Percentiles rank a stretch among this genome's conserved stretches.
Evolutionary conservation across 2,113 vertebrate genomes (phyloP).

Genomic region (Triplophysa siluroides): DNA sequence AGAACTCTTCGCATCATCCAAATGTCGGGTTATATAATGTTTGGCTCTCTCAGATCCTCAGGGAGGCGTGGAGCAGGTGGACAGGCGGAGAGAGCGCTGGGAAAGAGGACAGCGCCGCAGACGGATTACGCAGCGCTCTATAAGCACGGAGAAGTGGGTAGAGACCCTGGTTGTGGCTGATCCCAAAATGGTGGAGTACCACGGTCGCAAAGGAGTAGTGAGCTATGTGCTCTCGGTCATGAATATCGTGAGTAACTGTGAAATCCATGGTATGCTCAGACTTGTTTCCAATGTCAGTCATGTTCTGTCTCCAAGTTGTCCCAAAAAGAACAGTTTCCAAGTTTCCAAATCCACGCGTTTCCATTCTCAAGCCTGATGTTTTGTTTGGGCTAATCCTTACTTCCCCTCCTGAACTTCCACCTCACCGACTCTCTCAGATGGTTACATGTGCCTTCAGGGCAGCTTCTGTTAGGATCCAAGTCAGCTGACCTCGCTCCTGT

Average conservation of each 20-base stretch:
- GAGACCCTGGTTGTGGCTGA: conserved; percentile 95
- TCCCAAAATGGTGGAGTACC: conserved; percentile 91
- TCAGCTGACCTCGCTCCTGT: conserved; percentile 54
- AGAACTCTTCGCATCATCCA: not conserved
- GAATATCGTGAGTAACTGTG: conserved; percentile 90
- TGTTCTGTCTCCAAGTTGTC: not conserved
- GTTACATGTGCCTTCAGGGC: conserved; percentile 5
- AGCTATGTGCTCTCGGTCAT: conserved; percentile 92
- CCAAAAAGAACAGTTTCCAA: not conserved
- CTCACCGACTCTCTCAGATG: conserved; percentile 22
- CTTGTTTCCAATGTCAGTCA: not conserved
- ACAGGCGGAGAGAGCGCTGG: conserved; percentile 77
- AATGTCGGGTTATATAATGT: not conserved
- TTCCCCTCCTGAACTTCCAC: conserved; percentile 9
- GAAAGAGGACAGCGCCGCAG: conserved; percentile 69
- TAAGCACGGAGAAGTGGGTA: conserved; percentile 97
- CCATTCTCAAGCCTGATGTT: conserved; percentile 4
- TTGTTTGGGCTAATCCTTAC: conserved; percentile 1
- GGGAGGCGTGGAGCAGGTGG: conserved; percentile 56
- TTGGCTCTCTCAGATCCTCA: conserved; percentile 55
- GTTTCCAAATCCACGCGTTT: conserved; percentile 7
- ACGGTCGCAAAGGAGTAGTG: conserved; percentile 82
- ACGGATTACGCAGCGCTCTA: conserved; percentile 78
- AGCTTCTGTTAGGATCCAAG: conserved; percentile 51
- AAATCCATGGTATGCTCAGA: not conserved